phyloP scores from a whole-genome alignment of 2,113 vertebrate genomes.

The Electrona antarctica region DNA sequence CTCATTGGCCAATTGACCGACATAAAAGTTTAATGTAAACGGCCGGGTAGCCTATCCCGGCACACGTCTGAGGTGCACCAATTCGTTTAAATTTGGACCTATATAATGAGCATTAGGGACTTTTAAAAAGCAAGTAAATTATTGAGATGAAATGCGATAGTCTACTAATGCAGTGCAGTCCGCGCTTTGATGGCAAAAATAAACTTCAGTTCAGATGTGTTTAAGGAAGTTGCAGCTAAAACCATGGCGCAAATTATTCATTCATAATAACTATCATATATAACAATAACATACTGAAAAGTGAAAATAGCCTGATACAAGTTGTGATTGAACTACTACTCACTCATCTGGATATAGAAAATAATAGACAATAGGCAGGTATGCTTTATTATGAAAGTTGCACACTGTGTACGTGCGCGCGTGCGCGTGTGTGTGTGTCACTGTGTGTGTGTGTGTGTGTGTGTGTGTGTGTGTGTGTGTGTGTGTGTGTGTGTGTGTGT shows the following conservation, averaged over 20 bases:
- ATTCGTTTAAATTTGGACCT: constrained; percentile 26
- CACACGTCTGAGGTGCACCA: neutral
- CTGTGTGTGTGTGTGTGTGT: too few species aligned
- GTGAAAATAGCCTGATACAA: too few species aligned
- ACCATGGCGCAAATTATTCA: neutral
- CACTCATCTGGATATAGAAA: too few species aligned
- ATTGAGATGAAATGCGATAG: constrained; percentile 39
- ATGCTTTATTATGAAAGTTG: too few species aligned
- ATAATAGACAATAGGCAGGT: too few species aligned
- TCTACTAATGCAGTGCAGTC: constrained; percentile 4
- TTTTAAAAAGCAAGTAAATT: constrained; percentile 44
- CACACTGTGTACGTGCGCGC: too few species aligned
- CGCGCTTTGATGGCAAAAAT: neutral
- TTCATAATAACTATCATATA: neutral
- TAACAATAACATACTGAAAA: too few species aligned
- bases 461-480: too few species aligned
- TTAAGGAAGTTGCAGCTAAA: neutral
- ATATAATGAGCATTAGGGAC: constrained; percentile 28
- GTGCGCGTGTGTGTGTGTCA: too few species aligned
- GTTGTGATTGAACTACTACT: too few species aligned
- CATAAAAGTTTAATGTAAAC: constrained; percentile 73
- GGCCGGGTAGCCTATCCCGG: neutral
- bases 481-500: too few species aligned
- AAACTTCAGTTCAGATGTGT: constrained; percentile 3
- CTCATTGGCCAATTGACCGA: constrained; percentile 67